Percentiles rank a stretch among this genome's conserved stretches.
Evolutionary conservation across 2,888 invertebrate species (phyloP).

Genomic region (Calameuta filiformis): DNA sequence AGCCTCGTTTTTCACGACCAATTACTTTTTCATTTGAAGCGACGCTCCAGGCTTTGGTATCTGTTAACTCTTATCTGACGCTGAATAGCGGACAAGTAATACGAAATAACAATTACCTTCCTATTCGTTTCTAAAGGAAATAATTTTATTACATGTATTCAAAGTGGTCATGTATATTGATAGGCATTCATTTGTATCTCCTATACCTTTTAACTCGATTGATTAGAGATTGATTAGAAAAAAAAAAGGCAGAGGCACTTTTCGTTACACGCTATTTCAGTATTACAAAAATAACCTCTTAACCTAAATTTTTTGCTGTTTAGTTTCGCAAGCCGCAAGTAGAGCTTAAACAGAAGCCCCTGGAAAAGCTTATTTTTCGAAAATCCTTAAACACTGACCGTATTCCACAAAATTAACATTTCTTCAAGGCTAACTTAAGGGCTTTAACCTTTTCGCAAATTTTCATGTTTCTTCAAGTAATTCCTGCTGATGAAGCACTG

Average conservation of each 20-base stretch:
- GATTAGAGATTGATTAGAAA: background rate
- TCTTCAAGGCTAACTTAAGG: background rate
- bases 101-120: background rate
- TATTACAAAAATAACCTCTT: background rate
- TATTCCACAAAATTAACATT: background rate
- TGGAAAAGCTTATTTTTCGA: background rate
- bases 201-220: background rate
- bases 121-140: background rate
- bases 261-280: background rate
- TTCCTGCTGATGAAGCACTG: background rate
- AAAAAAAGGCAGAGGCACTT: background rate
- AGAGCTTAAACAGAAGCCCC: background rate
- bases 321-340: background rate
- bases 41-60: background rate
- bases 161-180: background rate
- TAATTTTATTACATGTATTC: background rate
- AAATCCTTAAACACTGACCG: background rate
- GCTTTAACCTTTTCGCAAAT: background rate
- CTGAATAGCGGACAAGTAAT: background rate
- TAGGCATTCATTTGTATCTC: background rate
- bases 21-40: conserved; percentile 37
- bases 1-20: conserved; percentile 30
- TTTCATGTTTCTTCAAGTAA: background rate
- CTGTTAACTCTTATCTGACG: background rate
- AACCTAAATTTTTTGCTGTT: background rate